Conservation (phyloP, 2,797 vertebrate species). For the Sebastes glaucus region DNA sequence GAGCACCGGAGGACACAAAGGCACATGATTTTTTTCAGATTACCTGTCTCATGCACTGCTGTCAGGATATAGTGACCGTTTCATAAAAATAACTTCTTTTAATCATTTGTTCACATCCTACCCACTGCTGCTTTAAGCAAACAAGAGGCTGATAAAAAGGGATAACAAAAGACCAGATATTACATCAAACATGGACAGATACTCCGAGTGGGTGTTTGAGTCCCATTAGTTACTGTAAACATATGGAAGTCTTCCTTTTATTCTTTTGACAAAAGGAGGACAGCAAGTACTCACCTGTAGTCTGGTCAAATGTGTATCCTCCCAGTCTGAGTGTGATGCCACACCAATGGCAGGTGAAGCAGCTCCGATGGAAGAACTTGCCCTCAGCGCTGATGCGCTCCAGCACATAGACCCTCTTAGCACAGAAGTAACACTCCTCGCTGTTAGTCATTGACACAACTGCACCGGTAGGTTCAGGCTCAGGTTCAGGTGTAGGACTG, state of each 20-base stretch:
- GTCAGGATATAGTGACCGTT: too few relatives aligned
- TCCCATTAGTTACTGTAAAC: neutral
- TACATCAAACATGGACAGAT: neutral
- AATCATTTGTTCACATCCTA: too few relatives aligned
- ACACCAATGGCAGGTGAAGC: constrained; percentile 89
- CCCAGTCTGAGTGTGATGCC: constrained; percentile 88
- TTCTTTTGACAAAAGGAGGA: neutral
- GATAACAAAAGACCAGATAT: neutral
- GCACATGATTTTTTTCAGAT: too few relatives aligned
- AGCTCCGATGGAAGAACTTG: constrained; percentile 93
- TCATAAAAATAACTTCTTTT: too few relatives aligned
- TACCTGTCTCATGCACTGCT: too few relatives aligned
- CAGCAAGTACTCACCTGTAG: constrained; percentile 81
- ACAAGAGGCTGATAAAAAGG: neutral
- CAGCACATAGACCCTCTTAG: constrained; percentile 86
- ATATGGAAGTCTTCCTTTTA: neutral
- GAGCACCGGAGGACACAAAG: too few relatives aligned
- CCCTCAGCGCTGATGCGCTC: constrained; percentile 90
- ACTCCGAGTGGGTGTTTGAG: neutral
- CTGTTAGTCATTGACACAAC: constrained; percentile 59
- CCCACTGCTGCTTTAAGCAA: neutral
- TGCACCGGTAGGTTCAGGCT: neutral
- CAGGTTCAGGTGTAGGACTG: neutral
- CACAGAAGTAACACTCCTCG: constrained; percentile 90
- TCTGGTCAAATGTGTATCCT: constrained; percentile 83